Percentiles rank a stretch among this genome's conserved stretches.
Conservation (phyloP, 2,888 invertebrate genomes). For the Scaptomyza tumidula region DNA sequence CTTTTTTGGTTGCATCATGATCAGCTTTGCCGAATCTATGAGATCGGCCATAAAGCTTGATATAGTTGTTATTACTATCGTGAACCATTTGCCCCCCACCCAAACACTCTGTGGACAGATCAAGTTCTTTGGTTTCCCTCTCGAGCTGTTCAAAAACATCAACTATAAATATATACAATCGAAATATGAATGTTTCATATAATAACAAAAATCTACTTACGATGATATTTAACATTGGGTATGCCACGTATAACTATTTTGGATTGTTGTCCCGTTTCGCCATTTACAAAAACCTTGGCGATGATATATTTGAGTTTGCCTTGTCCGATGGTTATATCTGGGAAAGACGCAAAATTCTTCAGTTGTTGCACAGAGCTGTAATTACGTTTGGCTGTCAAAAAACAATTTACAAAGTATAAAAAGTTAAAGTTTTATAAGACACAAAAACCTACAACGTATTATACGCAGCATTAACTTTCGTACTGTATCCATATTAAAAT, state of each 20-base stretch:
- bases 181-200: not conserved
- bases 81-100: slow-evolving; percentile 60
- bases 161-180: slow-evolving; percentile 23
- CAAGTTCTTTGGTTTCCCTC: slow-evolving; percentile 34
- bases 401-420: not conserved
- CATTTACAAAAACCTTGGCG: slow-evolving; percentile 60
- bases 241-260: slow-evolving; percentile 52
- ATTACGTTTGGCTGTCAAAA: slow-evolving; percentile 33
- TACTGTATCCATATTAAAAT: slow-evolving; percentile 43
- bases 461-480: slow-evolving; percentile 35
- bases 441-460: slow-evolving; percentile 25
- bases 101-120: slow-evolving; percentile 59
- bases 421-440: not conserved
- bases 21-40: slow-evolving; percentile 57
- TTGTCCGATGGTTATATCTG: slow-evolving; percentile 29
- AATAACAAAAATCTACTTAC: slow-evolving; percentile 40
- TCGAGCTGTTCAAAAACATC: slow-evolving; percentile 56
- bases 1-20: slow-evolving; percentile 41
- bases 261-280: slow-evolving; percentile 35
- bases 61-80: slow-evolving; percentile 45
- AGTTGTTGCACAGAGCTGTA: slow-evolving; percentile 19
- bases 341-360: slow-evolving; percentile 38
- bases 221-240: slow-evolving; percentile 50
- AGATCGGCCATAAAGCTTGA: slow-evolving; percentile 60
- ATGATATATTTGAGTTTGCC: slow-evolving; percentile 61